These are phyloP conservation scores for Cephus spinipes DNA, from an alignment of 2,888 invertebrate species.

Conservation along the genomic window DNA sequence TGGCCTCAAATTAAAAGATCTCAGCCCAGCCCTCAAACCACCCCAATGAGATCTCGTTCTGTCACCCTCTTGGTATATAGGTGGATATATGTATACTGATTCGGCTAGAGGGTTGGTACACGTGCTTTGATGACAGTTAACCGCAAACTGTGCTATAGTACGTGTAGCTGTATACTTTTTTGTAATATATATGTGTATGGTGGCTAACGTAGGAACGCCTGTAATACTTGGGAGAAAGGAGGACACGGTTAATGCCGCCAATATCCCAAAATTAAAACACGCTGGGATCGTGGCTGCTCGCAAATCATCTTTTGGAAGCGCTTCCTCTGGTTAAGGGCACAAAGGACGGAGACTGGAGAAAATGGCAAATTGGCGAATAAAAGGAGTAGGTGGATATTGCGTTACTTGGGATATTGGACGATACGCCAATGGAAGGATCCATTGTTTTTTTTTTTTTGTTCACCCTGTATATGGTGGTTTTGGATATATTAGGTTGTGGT, in stretches of 20 bases:
- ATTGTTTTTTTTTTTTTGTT: conserved; percentile 5
- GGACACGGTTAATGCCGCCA: conserved; percentile 35
- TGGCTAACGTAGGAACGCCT: not conserved
- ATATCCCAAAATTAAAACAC: conserved; percentile 56
- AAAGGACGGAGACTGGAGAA: conserved; percentile 10
- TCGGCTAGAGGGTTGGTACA: not conserved
- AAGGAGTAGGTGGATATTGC: not conserved
- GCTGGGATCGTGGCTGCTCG: conserved; percentile 34
- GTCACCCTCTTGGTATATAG: not conserved
- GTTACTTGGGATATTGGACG: conserved; percentile 15
- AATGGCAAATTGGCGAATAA: not conserved
- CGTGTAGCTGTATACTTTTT: not conserved
- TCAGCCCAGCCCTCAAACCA: conserved; percentile 38
- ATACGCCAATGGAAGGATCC: conserved; percentile 13
- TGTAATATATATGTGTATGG: not conserved
- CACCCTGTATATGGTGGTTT: not conserved
- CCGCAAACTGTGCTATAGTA: not conserved
- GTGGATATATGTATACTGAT: not conserved
- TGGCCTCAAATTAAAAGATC: conserved; percentile 65
- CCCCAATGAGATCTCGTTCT: conserved; percentile 4
- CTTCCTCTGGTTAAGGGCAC: conserved; percentile 35
- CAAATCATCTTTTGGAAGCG: conserved; percentile 47
- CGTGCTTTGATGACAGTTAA: not conserved
- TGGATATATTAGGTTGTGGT: not conserved
- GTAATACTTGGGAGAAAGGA: not conserved